phyloP scores from a whole-genome alignment of 2,113 vertebrate species.

The Siphamia tubifer region DNA sequence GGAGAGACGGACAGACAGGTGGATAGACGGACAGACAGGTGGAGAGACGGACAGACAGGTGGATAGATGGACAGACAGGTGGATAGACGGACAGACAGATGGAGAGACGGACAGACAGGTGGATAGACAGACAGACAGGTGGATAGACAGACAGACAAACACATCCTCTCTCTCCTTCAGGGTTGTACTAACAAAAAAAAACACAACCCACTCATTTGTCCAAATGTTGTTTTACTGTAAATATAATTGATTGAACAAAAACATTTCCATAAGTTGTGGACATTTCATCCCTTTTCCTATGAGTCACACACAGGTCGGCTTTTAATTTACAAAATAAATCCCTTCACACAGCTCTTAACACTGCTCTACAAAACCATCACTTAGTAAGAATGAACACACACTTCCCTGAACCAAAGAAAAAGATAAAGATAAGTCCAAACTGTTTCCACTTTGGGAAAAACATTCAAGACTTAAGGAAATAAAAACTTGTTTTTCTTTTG shows the following conservation, averaged over 20 bases:
- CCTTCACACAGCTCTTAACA: conserved; percentile 18
- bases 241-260: conserved; percentile 66
- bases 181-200: conserved; percentile 5
- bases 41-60: no score
- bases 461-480: background rate
- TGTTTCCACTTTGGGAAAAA: conserved; percentile 16
- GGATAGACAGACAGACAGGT: no score
- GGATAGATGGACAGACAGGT: no score
- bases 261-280: conserved; percentile 55
- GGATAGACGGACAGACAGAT: no score
- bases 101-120: no score
- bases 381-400: conserved; percentile 5
- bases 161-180: no score
- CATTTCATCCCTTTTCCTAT: conserved; percentile 58
- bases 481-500: background rate
- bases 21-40: no score
- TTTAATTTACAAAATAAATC: conserved; percentile 51
- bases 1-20: no score
- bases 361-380: conserved; percentile 37
- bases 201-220: background rate
- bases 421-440: background rate
- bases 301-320: conserved; percentile 63
- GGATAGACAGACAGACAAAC: no score
- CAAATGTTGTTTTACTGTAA: conserved; percentile 67
- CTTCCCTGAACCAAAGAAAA: conserved; percentile 12